Percentiles rank a stretch among this genome's conserved stretches.
Conservation (phyloP, 2,113 vertebrate genomes). For the Upupa epops region DNA sequence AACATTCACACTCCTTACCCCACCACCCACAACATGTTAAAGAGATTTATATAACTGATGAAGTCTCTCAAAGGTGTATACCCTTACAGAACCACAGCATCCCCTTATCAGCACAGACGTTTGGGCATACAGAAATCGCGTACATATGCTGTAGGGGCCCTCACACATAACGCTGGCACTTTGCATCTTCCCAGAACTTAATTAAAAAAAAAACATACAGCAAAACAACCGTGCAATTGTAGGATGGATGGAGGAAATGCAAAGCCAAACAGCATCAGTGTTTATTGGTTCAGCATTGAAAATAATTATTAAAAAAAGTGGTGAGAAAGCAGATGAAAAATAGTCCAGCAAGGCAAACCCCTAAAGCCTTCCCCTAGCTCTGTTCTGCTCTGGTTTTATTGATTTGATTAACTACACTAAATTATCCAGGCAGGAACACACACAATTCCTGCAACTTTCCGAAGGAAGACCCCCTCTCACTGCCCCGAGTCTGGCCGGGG, state of each 20-base stretch:
- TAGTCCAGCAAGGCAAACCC: background rate
- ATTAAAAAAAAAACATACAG: background rate
- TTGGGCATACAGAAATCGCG: conserved; percentile 12
- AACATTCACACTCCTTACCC: conserved; percentile 51
- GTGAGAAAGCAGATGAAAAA: background rate
- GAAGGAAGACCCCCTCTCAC: background rate
- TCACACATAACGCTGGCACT: background rate
- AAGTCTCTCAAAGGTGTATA: conserved; percentile 50
- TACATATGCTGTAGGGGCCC: background rate
- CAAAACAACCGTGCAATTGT: background rate
- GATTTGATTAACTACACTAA: conserved; percentile 25
- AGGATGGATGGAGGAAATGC: background rate
- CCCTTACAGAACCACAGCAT: background rate
- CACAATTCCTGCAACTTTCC: conserved; percentile 32
- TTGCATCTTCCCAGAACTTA: background rate
- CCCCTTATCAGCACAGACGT: conserved; percentile 43
- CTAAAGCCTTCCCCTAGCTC: background rate
- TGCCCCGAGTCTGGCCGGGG: background rate
- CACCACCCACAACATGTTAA: conserved; percentile 57
- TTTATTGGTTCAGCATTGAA: background rate
- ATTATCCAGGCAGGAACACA: conserved; percentile 24
- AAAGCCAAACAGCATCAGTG: background rate
- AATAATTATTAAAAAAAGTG: background rate
- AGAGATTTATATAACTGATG: conserved; percentile 47
- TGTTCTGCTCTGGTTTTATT: conserved; percentile 8